Conservation (phyloP, 2,797 vertebrate species). For the Enteromius anoplus region DNA sequence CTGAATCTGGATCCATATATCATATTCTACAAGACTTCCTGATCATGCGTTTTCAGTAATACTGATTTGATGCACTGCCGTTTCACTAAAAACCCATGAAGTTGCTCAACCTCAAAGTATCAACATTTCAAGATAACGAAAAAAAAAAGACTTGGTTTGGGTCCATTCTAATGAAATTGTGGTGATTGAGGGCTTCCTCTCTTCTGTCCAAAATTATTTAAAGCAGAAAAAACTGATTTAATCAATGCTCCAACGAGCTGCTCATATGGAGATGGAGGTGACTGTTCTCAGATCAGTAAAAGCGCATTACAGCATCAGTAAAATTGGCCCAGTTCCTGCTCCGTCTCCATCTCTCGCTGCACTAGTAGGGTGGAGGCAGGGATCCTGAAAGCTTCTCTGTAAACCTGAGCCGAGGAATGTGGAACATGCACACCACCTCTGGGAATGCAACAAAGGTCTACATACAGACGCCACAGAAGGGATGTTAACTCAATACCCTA, state of each 20-base stretch:
- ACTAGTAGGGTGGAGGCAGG: constrained; percentile 3
- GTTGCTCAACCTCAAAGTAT: background rate
- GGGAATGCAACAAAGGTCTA: constrained; percentile 40
- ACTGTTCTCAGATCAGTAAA: constrained; percentile 19
- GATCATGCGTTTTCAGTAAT: background rate
- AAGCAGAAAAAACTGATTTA: constrained; percentile 14
- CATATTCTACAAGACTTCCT: background rate
- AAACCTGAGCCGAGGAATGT: constrained; percentile 50
- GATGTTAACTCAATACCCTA: background rate
- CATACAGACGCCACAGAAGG: constrained; percentile 5
- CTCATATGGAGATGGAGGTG: background rate
- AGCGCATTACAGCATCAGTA: constrained; percentile 43
- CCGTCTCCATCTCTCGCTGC: constrained; percentile 45
- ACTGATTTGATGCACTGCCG: background rate
- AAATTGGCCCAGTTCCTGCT: constrained; percentile 2
- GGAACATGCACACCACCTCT: constrained; percentile 46
- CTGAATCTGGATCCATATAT: background rate
- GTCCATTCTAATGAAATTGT: constrained; percentile 35
- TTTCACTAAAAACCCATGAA: background rate
- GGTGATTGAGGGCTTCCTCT: constrained; percentile 1
- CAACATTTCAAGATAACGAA: background rate
- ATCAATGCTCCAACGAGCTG: constrained; percentile 39
- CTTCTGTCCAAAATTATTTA: constrained; percentile 29
- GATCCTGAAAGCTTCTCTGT: constrained; percentile 22
- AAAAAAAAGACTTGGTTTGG: background rate